These are phyloP conservation scores for Spatula clypeata DNA, from an alignment of 2,797 vertebrate genomes.

Conservation along the genomic window DNA sequence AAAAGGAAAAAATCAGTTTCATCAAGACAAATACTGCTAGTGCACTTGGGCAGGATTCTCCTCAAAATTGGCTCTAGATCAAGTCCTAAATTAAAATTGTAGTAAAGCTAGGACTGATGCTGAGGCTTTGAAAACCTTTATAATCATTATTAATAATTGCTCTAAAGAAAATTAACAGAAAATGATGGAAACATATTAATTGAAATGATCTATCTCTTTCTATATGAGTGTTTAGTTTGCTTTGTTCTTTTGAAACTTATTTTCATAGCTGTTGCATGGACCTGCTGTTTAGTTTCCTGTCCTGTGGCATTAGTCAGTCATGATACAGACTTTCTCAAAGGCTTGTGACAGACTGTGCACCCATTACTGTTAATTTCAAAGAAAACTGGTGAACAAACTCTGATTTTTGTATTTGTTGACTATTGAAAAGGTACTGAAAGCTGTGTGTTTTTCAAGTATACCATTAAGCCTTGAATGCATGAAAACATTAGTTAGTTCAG, in stretches of 20 bases:
- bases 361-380: background rate
- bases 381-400: background rate
- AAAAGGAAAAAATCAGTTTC: background rate
- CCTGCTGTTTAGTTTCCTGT: background rate
- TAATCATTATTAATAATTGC: background rate
- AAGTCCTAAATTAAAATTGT: background rate
- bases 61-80: background rate
- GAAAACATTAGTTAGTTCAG: background rate
- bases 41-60: background rate
- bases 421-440: background rate
- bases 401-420: background rate
- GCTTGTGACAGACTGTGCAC: fast-evolving
- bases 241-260: background rate
- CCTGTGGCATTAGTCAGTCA: background rate
- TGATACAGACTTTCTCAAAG: background rate
- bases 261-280: background rate
- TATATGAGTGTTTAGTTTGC: background rate
- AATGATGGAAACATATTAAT: background rate
- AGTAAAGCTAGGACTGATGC: background rate
- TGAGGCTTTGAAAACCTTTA: background rate
- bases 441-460: background rate
- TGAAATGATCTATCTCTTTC: background rate
- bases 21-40: background rate
- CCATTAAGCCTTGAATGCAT: background rate
- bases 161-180: background rate